phyloP scores from a whole-genome alignment of 2,888 invertebrate genomes.

The Metalampra italica region DNA sequence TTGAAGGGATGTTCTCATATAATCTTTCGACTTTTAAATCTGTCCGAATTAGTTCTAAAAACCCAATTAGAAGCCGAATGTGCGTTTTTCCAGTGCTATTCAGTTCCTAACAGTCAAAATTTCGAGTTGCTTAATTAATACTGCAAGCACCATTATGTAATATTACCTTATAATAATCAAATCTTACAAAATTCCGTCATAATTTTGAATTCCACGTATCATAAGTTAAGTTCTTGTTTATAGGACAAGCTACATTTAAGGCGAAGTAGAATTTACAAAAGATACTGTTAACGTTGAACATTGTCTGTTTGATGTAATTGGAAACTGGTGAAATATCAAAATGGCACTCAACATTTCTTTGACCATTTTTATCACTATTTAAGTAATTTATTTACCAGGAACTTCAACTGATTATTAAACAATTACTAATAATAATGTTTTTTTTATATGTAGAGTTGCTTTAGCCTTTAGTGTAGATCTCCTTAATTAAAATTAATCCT shows the following conservation, averaged over 20 bases:
- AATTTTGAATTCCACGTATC: slow-evolving; percentile 38
- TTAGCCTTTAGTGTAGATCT: slow-evolving; percentile 1
- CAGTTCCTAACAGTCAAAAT: slow-evolving; percentile 39
- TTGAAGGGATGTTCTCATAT: not conserved
- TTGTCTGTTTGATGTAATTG: too few species aligned
- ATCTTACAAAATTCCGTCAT: slow-evolving; percentile 39
- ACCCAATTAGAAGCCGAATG: slow-evolving; percentile 32
- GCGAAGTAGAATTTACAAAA: not conserved
- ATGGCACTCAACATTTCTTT: not conserved
- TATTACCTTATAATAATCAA: slow-evolving; percentile 47
- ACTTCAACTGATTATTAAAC: not conserved
- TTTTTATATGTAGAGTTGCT: not conserved
- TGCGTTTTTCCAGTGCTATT: slow-evolving; percentile 39
- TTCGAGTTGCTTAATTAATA: slow-evolving; percentile 69
- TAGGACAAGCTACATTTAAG: not conserved
- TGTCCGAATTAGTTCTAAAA: not conserved
- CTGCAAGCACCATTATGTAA: slow-evolving; percentile 73
- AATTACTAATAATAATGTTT: not conserved
- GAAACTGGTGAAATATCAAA: not conserved
- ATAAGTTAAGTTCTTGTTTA: slow-evolving; percentile 10
- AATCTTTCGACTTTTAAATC: not conserved
- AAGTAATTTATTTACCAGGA: not conserved
- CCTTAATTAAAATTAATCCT: slow-evolving; percentile 5
- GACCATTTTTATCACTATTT: not conserved
- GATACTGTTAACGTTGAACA: too few species aligned